A percentile compares a stretch with the other conserved stretches of the same genome.
Evolutionary conservation across 2,888 invertebrate genomes (phyloP).

Genomic region (Oligia fasciuncula): DNA sequence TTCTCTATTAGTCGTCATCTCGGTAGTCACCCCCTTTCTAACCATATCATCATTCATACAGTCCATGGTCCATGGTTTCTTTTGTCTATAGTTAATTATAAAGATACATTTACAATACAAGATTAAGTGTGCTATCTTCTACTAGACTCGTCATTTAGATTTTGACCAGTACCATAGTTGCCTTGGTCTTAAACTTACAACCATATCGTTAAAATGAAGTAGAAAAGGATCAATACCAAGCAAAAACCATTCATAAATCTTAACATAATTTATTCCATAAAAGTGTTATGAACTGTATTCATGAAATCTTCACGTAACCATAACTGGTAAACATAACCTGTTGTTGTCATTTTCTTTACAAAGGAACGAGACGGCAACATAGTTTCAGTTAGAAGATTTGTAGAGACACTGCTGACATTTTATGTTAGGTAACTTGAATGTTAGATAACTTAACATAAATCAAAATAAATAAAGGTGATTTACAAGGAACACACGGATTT

Average conservation of each 20-base stretch:
- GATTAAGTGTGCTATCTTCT: neutral
- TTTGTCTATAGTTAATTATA: neutral
- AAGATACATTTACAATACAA: neutral
- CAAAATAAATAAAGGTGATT: neutral
- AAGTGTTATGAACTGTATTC: conserved; percentile 39
- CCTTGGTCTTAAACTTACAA: neutral
- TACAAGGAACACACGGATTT: neutral
- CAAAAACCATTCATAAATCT: conserved; percentile 21
- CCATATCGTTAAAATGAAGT: neutral
- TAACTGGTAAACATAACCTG: conserved; percentile 31
- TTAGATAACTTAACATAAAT: conserved; percentile 9
- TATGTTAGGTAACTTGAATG: conserved; percentile 7
- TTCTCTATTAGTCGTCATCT: neutral
- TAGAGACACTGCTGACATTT: conserved; percentile 12
- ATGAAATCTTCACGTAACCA: conserved; percentile 8
- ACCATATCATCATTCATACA: neutral
- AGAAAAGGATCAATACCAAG: conserved; percentile 12
- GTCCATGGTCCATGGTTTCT: neutral
- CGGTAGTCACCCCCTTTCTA: neutral
- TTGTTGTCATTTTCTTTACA: conserved; percentile 44
- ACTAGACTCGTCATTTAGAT: neutral
- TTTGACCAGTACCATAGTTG: neutral
- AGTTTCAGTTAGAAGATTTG: conserved; percentile 45
- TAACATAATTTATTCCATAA: conserved; percentile 34
- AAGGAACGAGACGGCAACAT: conserved; percentile 5